phyloP scores from a whole-genome alignment of 2,113 vertebrate species.

The Hymenochirus boettgeri region DNA sequence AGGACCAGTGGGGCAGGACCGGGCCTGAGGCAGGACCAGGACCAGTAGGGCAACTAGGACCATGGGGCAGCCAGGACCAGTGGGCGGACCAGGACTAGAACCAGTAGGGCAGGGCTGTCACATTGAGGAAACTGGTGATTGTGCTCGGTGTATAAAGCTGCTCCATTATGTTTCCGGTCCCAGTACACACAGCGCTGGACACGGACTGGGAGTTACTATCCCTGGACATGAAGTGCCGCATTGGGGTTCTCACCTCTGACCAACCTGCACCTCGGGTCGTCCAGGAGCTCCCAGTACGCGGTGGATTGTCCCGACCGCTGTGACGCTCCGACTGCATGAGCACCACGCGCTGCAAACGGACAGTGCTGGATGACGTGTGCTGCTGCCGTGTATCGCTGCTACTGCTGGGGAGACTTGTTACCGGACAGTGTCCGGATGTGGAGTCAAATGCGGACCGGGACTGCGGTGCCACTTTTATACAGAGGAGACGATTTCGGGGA shows the following conservation, averaged over 20 bases:
- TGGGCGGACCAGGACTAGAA: too few species aligned
- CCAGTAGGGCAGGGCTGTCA: constrained; percentile 70
- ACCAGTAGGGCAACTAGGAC: too few species aligned
- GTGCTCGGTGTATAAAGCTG: constrained; percentile 83
- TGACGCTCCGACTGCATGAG: constrained; percentile 70
- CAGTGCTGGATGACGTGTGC: constrained; percentile 91
- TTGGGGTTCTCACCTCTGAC: constrained; percentile 70
- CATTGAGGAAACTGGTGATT: constrained; percentile 93
- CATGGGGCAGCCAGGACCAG: too few species aligned
- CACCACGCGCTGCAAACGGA: constrained; percentile 73
- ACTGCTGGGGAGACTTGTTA: constrained; percentile 88
- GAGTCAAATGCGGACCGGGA: constrained; percentile 94
- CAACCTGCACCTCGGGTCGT: constrained; percentile 58
- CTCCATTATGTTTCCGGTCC: too few species aligned
- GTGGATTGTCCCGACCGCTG: constrained; percentile 89
- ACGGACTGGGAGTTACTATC: too few species aligned
- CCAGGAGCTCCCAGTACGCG: constrained; percentile 74
- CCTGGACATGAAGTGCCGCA: constrained; percentile 74
- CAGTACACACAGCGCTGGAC: too few species aligned
- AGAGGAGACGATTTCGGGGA: constrained; percentile 97
- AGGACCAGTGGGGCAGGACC: too few species aligned
- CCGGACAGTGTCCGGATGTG: constrained; percentile 93
- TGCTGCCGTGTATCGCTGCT: constrained; percentile 90
- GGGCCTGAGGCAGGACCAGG: too few species aligned
- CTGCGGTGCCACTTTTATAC: constrained; percentile 92